phyloP scores from a whole-genome alignment of 2,113 vertebrate genomes.

The Stomatorhinus ivindoensis region DNA sequence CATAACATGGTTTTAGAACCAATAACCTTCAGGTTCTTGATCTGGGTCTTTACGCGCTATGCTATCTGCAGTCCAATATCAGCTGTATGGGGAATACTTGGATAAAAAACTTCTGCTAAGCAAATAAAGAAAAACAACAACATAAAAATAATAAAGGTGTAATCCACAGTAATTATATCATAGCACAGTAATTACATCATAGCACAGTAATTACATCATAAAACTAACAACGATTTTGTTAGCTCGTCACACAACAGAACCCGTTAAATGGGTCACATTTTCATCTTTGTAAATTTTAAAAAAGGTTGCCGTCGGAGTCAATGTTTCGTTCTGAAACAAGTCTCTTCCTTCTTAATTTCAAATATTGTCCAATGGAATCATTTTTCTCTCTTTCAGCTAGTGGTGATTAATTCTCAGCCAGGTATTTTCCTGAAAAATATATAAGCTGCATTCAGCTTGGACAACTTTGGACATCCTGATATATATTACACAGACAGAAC shows the following conservation, averaged over 20 bases:
- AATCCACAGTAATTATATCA: conserved; percentile 79
- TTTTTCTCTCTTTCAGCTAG: conserved; percentile 24
- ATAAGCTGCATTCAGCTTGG: conserved; percentile 8
- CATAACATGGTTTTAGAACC: not conserved
- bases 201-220: conserved; percentile 2
- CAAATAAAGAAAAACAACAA: not conserved
- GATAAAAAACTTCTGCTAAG: not conserved
- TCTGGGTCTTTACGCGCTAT: not conserved
- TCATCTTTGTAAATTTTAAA: conserved; percentile 15
- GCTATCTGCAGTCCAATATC: not conserved
- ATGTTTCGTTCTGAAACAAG: conserved; percentile 15
- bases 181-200: conserved; percentile 58
- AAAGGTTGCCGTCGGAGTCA: conserved; percentile 2
- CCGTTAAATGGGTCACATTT: conserved; percentile 61
- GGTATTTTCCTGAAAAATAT: conserved; percentile 82
- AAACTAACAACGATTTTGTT: conserved; percentile 78
- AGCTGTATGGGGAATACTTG: not conserved
- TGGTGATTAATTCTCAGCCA: conserved; percentile 84
- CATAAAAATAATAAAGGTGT: conserved; percentile 63
- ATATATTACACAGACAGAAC: not conserved
- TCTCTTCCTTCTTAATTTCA: conserved; percentile 38
- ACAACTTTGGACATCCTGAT: not conserved
- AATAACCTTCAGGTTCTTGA: not conserved
- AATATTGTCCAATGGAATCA: conserved; percentile 39
- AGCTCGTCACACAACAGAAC: conserved; percentile 63